These are phyloP conservation scores for Prinia subflava DNA, from an alignment of 2,113 vertebrate species.

Conservation along the genomic window DNA sequence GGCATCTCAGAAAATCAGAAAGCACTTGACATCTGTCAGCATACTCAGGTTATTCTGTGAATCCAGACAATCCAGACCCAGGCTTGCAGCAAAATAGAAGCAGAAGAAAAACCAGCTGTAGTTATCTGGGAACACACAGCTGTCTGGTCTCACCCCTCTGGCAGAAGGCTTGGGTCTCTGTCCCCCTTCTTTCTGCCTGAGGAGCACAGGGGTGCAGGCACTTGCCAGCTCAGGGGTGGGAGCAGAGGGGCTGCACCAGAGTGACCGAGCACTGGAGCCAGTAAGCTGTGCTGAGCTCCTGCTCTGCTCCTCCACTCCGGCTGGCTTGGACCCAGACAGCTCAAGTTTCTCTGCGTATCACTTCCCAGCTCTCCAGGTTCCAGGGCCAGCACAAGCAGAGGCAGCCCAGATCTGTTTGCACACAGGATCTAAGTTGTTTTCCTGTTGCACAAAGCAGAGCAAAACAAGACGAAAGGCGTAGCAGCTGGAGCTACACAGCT, in stretches of 20 bases:
- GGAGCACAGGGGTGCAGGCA: background rate
- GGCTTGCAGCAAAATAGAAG: background rate
- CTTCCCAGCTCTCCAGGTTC: background rate
- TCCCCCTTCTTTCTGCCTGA: background rate
- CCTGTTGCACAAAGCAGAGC: background rate
- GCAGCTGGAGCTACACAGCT: slow-evolving; percentile 11
- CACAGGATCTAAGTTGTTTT: background rate
- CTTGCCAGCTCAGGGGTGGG: background rate
- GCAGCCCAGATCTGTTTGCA: background rate
- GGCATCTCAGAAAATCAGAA: background rate
- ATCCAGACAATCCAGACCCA: background rate
- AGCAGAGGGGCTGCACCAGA: background rate
- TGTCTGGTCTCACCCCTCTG: background rate
- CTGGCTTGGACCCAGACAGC: background rate
- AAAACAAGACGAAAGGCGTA: background rate
- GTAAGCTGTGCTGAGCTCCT: background rate
- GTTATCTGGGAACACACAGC: background rate
- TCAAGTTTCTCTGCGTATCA: background rate
- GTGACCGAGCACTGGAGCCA: background rate
- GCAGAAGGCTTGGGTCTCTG: background rate
- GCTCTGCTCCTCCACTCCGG: background rate
- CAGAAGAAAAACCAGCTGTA: background rate
- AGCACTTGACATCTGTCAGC: background rate
- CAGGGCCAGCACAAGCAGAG: background rate
- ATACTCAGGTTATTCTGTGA: background rate